phyloP scores from a whole-genome alignment of 2,888 invertebrate genomes.

The Pharmacophagus antenor region DNA sequence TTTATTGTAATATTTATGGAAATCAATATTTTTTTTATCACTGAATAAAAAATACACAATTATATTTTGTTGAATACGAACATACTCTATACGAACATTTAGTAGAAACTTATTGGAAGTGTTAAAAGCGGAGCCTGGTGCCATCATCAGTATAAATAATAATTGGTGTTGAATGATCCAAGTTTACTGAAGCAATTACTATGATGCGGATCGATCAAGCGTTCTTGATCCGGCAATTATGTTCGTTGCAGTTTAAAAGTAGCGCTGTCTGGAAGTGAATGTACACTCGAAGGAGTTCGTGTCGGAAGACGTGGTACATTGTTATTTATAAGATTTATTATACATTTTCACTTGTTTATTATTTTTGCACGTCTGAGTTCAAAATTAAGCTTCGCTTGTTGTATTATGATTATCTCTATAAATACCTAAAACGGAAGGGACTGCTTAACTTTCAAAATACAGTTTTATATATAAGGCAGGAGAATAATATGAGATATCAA shows the following conservation, averaged over 20 bases:
- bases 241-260: constrained; percentile 48
- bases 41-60: no score
- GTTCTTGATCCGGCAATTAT: constrained; percentile 51
- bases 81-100: not conserved
- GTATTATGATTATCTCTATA: not conserved
- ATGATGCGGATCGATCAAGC: constrained; percentile 60
- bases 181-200: constrained; percentile 63
- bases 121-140: not conserved
- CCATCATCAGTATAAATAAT: constrained; percentile 38
- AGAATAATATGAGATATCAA: no score
- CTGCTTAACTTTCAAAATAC: not conserved
- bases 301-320: constrained; percentile 17
- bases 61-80: no score
- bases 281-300: constrained; percentile 38
- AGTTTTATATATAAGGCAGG: not conserved
- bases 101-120: not conserved
- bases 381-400: not conserved
- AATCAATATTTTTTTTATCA: no score
- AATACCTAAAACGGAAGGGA: not conserved
- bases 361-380: not conserved
- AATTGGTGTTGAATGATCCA: constrained; percentile 46
- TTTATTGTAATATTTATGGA: no score
- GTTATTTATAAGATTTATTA: constrained; percentile 15
- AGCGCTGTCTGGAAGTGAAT: constrained; percentile 47
- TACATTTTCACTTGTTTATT: not conserved